Conservation (phyloP, 2,113 vertebrate species). For the Alligator mississippiensis region DNA sequence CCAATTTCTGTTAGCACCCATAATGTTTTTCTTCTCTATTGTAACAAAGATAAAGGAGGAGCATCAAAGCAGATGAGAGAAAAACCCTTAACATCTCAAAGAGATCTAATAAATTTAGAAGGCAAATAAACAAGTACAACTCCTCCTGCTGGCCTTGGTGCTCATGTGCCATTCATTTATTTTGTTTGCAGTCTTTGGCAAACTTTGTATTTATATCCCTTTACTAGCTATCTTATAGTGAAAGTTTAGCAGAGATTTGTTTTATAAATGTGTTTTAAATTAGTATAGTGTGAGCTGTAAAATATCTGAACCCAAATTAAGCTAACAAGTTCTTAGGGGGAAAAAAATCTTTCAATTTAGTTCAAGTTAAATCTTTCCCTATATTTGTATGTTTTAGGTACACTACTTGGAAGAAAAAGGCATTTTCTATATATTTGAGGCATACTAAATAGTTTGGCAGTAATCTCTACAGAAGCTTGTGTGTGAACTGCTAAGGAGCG, state of each 20-base stretch:
- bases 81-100: conserved; percentile 25
- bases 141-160: conserved; percentile 9
- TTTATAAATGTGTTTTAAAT: conserved; percentile 71
- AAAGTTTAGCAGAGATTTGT: conserved; percentile 46
- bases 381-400: neutral
- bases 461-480: neutral
- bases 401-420: neutral
- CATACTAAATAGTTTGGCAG: neutral
- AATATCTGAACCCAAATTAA: conserved; percentile 66
- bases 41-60: neutral
- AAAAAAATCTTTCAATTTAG: neutral
- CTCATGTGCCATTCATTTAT: conserved; percentile 35
- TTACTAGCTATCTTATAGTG: conserved; percentile 61
- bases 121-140: conserved; percentile 21
- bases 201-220: conserved; percentile 45
- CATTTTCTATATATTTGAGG: neutral
- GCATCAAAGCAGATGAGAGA: conserved; percentile 6
- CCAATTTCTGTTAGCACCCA: neutral
- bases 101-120: neutral
- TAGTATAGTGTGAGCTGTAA: conserved; percentile 58
- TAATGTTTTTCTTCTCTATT: too few relatives aligned
- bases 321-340: conserved; percentile 63
- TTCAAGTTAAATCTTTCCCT: neutral
- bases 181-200: conserved; percentile 47
- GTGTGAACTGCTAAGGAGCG: neutral